These are phyloP conservation scores for Melieria crassipennis DNA, from an alignment of 2,888 invertebrate genomes.

Conservation along the genomic window DNA sequence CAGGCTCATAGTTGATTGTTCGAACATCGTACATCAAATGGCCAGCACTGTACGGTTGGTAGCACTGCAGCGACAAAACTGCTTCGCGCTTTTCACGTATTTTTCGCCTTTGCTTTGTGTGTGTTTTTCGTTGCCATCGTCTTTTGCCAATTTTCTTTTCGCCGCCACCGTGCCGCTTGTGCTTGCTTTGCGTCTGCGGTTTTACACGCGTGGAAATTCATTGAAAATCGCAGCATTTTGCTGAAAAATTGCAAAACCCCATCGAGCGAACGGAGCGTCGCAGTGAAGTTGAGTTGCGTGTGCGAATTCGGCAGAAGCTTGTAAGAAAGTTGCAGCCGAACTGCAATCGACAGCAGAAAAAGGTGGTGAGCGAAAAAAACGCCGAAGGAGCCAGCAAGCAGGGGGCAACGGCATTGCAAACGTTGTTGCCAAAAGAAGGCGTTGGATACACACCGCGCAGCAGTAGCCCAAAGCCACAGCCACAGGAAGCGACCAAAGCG, in stretches of 20 bases:
- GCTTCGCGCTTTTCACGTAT: too few relatives aligned
- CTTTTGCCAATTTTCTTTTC: slow-evolving; percentile 25
- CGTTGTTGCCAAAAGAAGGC: slow-evolving; percentile 42
- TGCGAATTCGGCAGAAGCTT: neutral
- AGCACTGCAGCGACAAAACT: too few relatives aligned
- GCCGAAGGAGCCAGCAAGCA: slow-evolving; percentile 17
- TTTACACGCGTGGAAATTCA: slow-evolving; percentile 23
- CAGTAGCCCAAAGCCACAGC: slow-evolving; percentile 19
- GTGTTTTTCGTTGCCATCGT: slow-evolving; percentile 1
- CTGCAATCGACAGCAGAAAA: slow-evolving; percentile 15
- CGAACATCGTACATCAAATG: too few relatives aligned
- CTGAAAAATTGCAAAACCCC: neutral
- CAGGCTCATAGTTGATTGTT: too few relatives aligned
- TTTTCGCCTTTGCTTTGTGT: neutral
- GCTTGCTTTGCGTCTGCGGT: slow-evolving; percentile 21
- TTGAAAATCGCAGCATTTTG: neutral
- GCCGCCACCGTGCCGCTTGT: slow-evolving; percentile 24
- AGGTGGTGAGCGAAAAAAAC: neutral
- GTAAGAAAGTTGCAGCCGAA: neutral
- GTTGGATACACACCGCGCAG: slow-evolving; percentile 47
- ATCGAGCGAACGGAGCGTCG: too few relatives aligned
- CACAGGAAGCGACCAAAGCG: slow-evolving; percentile 35
- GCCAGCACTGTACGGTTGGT: too few relatives aligned
- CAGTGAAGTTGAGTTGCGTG: too few relatives aligned
- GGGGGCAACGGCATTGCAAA: slow-evolving; percentile 23